Evolutionary conservation across 2,113 vertebrate species (phyloP), one percentile per base, ranked within the genome.

Genomic region (Cyprichromis sp.): DNA sequence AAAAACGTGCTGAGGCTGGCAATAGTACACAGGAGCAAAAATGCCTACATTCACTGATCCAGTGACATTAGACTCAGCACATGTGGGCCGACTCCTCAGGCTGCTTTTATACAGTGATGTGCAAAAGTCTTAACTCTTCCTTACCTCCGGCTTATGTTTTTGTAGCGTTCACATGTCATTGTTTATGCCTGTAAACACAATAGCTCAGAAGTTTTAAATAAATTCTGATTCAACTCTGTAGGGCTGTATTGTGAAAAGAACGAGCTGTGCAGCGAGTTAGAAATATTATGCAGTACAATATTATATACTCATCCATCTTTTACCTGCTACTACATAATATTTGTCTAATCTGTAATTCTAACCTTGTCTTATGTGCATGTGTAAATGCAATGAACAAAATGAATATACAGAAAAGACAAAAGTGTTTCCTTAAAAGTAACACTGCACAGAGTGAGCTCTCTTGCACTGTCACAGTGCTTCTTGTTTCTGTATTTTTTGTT

Each of bases 101-200:
- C 17, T 63, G 2, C 9, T 36, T 66, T 8, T 12, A n/a, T n/a
- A 36, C 59, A 63, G 29, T 19, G 16, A 19, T 63, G 29, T 11
- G 16, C 31, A 63, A 36, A 63, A 2, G 6, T 63, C 31, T 36
- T 31, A 9, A 31, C 59, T 34, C 59, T 2, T 31, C 26, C 12
- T 57, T 26, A 57, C 21, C 14, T 57, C 24, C 3, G 0, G 55
- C 1, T 59, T 59, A 0, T 59, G 13, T 29, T 59, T 59, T 59
- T 59, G 24, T 3, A 59, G 55, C 4, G 0, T 29, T 59, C 24
- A 29, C 24, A 2, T 59, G 55, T 59, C 7, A 29, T 29, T 29
- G 3, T 16, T 57, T 9, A 29, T 57, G 24, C 24, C 55, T 59
- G 13, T 29, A 61, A 59, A 59, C 26, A 17, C 26, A 31, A 61